These are phyloP conservation scores for Phoxinus dragarum DNA, from an alignment of 2,797 vertebrate genomes.

Conservation along the genomic window DNA sequence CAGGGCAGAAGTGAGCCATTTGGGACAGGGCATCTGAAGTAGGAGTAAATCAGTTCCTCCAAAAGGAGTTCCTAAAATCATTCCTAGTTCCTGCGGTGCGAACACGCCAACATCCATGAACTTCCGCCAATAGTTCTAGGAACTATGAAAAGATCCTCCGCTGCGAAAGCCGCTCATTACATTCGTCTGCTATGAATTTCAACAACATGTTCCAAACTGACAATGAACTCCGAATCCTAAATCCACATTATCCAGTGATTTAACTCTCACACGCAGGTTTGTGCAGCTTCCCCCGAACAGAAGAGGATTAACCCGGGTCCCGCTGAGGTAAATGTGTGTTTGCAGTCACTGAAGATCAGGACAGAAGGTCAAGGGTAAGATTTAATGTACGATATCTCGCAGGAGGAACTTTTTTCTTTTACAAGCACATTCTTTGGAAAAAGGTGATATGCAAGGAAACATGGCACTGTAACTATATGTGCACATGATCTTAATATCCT, in stretches of 20 bases:
- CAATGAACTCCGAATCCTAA: background rate
- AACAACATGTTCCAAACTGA: background rate
- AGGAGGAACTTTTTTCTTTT: background rate
- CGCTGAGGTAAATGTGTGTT: background rate
- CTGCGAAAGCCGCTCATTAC: background rate
- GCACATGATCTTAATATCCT: too few species aligned
- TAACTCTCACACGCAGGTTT: background rate
- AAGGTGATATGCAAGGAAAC: background rate
- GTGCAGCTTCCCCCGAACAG: background rate
- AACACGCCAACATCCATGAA: too few species aligned
- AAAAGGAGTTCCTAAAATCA: too few species aligned
- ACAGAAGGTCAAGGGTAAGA: background rate
- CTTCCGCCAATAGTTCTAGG: too few species aligned
- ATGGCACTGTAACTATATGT: background rate
- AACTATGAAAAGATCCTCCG: too few species aligned
- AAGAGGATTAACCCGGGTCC: background rate
- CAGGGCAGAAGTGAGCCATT: too few species aligned
- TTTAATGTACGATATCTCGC: background rate
- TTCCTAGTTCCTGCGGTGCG: too few species aligned
- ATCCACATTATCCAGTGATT: background rate
- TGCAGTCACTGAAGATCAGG: fast-evolving
- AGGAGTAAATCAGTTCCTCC: too few species aligned
- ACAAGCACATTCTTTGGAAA: background rate
- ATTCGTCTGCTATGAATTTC: background rate
- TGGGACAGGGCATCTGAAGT: too few species aligned